A percentile compares a stretch with the other conserved stretches of the same genome.
phyloP scores from a whole-genome alignment of 2,888 invertebrate species.

The Bombylius major region DNA sequence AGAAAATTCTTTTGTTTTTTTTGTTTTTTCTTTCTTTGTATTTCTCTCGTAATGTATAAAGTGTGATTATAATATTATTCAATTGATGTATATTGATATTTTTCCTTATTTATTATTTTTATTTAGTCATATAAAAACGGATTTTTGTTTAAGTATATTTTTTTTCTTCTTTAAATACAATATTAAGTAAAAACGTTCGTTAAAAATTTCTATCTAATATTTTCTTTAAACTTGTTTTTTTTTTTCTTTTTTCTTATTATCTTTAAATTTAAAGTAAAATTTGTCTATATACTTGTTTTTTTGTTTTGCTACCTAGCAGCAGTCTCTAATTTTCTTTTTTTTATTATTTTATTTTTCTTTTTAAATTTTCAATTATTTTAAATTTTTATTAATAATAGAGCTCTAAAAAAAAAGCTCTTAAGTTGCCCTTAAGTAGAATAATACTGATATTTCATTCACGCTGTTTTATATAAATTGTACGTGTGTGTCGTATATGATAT shows the following conservation, averaged over 20 bases:
- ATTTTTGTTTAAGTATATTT: background rate
- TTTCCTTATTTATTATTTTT: no score
- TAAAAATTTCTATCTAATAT: slow-evolving; percentile 8
- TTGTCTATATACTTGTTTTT: background rate
- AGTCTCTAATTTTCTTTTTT: background rate
- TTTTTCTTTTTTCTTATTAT: background rate
- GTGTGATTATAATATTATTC: no score
- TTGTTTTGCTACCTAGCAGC: slow-evolving; percentile 6
- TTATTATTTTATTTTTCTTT: background rate
- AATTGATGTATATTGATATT: no score
- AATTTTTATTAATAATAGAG: background rate
- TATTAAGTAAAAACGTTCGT: background rate
- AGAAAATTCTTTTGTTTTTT: background rate
- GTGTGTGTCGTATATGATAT: slow-evolving; percentile 9
- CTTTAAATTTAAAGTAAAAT: background rate
- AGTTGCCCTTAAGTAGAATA: slow-evolving; percentile 8
- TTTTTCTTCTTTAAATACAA: background rate
- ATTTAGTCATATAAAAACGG: no score
- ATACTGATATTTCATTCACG: slow-evolving; percentile 12
- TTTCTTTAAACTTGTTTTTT: background rate
- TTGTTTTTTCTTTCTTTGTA: slow-evolving; percentile 1
- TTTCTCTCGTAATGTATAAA: background rate
- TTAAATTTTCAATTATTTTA: no score
- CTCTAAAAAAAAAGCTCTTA: background rate
- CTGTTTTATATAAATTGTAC: slow-evolving; percentile 7